Base-by-base conservation (phyloP, 2,888 invertebrate genomes). In the Cremastinae sp. region DNA sequence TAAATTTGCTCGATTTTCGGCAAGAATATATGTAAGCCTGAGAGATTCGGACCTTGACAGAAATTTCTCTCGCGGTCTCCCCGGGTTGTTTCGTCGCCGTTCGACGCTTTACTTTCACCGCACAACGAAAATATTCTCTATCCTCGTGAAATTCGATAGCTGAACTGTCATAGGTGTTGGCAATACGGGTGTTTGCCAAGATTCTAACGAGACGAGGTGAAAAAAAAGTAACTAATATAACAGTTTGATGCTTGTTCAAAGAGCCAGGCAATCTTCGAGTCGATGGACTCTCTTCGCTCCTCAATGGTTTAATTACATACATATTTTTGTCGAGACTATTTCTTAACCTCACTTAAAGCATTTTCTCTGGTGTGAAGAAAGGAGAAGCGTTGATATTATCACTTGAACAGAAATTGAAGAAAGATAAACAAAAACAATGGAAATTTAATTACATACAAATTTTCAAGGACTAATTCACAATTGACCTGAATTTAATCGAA, bases 61-160 rank as follows among this genome's bases (percentile, higher is more conserved):
- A 73, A 80, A 80, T 78, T 80, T 80, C 74, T 75, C 78, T 66
- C 70, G 47, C 51, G 43, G 61, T 69, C 75, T 71, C 64, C 58
- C 71, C 70, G 68, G 16, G 20, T 41, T 14, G 9, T 22, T 59
- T 55, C 16, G 35, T 56, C 28, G 28, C 28, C 28, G 28, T 28
- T 43, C 14, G 43, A 53, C 53, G 53, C 28, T 64, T 65, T 53
- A 80, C 80, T 80, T 80, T 80, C 80, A 80, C 79, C 78, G 72
- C 70, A 58, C 18, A 5, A 76, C 71, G 14, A 14, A 56, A 68
- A 53, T 56, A 22, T 37, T 22, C 39, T 41, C 41, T 53, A 14
- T 22, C 65, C 53, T 47, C 43, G 22, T 28, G 41, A 28, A 16
- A 47, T 56, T 35, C 47, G 28, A 56, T 62, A 55, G 62, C 14